These are phyloP conservation scores for Mormyrops attenuatus DNA, from an alignment of 2,797 vertebrate species.

Conservation along the genomic window DNA sequence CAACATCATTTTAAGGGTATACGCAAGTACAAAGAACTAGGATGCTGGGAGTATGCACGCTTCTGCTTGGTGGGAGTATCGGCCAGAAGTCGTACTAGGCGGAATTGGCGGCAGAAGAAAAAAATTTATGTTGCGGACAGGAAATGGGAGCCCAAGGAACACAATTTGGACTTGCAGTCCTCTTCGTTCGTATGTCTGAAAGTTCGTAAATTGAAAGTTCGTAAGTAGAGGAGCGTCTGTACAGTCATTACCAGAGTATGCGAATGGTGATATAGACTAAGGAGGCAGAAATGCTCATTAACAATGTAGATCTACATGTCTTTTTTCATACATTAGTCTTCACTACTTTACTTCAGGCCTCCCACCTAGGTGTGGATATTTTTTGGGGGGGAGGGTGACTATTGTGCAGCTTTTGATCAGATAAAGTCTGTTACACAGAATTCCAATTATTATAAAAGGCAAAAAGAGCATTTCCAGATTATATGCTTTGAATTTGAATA, in stretches of 20 bases:
- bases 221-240: no score
- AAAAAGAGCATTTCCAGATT: background rate
- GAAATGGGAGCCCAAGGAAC: no score
- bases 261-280: slow-evolving; percentile 71
- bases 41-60: no score
- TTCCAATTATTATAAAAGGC: background rate
- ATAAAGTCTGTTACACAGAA: background rate
- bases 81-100: no score
- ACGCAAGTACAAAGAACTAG: no score
- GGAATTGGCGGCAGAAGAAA: no score
- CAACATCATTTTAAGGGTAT: no score
- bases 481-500: background rate
- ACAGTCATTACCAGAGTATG: slow-evolving; percentile 87
- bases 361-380: slow-evolving; percentile 56
- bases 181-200: no score
- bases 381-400: background rate
- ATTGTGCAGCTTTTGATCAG: background rate
- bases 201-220: no score
- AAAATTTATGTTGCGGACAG: no score
- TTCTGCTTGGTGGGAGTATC: no score
- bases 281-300: background rate
- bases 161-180: no score
- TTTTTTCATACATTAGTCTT: slow-evolving; percentile 47
- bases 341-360: slow-evolving; percentile 47
- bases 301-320: background rate